Evolutionary conservation across 2,888 invertebrate genomes (phyloP).

Genomic region (Phortica okadai): DNA sequence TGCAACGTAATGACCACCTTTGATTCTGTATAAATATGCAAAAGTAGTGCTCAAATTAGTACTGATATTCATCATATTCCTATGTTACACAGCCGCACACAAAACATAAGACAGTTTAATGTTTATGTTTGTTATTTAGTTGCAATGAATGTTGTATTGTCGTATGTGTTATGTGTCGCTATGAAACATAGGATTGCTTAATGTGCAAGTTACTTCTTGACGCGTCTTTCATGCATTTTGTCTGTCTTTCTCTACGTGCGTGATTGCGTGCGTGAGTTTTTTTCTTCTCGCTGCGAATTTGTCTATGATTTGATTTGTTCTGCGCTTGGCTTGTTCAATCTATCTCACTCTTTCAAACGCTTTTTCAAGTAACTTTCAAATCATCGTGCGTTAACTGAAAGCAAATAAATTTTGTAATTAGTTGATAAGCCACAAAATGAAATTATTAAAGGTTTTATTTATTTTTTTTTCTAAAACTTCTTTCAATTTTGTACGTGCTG

Average conservation of each 20-base stretch:
- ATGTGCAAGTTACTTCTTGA: conserved; percentile 61
- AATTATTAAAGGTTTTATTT: no score
- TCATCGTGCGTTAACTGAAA: conserved; percentile 3
- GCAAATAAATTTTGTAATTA: no score
- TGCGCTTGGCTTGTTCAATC: no score
- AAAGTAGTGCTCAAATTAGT: not conserved
- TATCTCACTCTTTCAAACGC: not conserved
- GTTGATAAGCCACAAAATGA: no score
- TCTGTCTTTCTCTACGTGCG: not conserved
- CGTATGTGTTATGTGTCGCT: not conserved
- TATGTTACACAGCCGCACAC: not conserved
- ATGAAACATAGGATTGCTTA: not conserved
- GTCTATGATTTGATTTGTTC: no score
- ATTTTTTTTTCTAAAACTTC: no score
- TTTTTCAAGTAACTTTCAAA: not conserved
- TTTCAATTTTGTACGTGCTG: no score
- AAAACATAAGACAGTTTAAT: not conserved
- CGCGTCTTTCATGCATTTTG: conserved; percentile 73
- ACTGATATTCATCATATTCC: not conserved
- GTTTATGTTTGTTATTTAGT: not conserved
- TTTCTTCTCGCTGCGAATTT: no score
- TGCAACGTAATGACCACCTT: conserved; percentile 86
- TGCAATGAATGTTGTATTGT: not conserved
- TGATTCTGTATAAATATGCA: conserved; percentile 77
- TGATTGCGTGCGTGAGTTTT: no score